A percentile compares a stretch with the other conserved stretches of the same genome.
These are phyloP conservation scores for Melitaea cinxia DNA, from an alignment of 1,140 invertebrate species.

Conservation along the genomic window DNA sequence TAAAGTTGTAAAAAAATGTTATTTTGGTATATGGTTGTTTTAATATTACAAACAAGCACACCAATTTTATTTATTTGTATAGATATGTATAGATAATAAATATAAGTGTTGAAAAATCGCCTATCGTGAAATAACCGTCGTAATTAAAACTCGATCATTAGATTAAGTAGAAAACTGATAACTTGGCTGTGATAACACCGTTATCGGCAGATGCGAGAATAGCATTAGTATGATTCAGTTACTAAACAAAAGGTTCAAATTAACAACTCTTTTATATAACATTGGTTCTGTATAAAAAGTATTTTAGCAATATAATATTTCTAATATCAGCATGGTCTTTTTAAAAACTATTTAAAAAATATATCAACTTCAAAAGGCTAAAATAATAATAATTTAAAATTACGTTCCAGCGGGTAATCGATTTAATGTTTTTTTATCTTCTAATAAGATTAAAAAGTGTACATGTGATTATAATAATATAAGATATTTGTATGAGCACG, in stretches of 20 bases:
- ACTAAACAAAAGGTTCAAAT: background rate
- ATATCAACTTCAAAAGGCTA: background rate
- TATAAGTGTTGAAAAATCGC: too few species aligned
- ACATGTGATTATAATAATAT: background rate
- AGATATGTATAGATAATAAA: too few species aligned
- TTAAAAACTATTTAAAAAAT: too few species aligned
- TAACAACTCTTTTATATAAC: background rate
- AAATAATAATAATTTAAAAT: background rate
- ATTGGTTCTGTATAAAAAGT: too few species aligned
- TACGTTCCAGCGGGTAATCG: background rate
- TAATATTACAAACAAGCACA: too few species aligned
- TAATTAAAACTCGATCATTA: background rate
- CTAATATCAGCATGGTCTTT: too few species aligned
- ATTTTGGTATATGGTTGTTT: too few species aligned
- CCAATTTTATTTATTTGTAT: too few species aligned
- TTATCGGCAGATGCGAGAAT: background rate
- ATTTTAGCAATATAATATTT: too few species aligned
- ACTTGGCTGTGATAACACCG: background rate
- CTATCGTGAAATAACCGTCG: background rate
- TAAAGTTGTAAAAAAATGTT: too few species aligned
- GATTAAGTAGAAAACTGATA: background rate
- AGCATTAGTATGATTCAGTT: background rate
- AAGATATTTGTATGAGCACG: background rate
- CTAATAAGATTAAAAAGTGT: background rate
- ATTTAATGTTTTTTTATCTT: background rate